A percentile compares a stretch with the other conserved stretches of the same genome.
Evolutionary conservation across 2,888 invertebrate genomes (phyloP).

Genomic region (Matsumyia berberina): DNA sequence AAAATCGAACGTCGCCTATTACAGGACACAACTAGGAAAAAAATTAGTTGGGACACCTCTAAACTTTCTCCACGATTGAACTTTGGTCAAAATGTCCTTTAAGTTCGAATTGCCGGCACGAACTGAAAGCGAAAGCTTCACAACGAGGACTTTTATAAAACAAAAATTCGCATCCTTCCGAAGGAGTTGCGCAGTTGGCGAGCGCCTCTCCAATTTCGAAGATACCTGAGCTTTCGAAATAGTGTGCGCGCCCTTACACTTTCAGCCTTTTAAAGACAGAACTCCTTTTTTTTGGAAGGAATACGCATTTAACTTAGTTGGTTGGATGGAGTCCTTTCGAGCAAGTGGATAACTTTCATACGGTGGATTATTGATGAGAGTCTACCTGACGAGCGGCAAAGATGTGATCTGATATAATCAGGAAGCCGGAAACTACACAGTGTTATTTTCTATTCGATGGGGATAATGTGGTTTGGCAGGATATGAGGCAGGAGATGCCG

Average conservation of each 20-base stretch:
- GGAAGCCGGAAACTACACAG: slow-evolving; percentile 57
- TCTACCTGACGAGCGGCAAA: slow-evolving; percentile 56
- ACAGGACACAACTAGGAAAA: not conserved
- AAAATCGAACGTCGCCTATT: slow-evolving; percentile 13
- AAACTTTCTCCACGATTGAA: slow-evolving; percentile 8
- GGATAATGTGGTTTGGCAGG: slow-evolving; percentile 23
- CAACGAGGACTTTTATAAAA: slow-evolving; percentile 61
- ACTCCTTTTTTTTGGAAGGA: slow-evolving; percentile 8
- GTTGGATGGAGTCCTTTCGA: slow-evolving; percentile 54
- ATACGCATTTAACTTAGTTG: slow-evolving; percentile 74
- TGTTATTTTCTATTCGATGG: slow-evolving; percentile 30
- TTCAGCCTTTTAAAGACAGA: not conserved
- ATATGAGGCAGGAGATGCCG: slow-evolving; percentile 40
- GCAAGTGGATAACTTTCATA: slow-evolving; percentile 43
- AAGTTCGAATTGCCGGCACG: slow-evolving; percentile 74
- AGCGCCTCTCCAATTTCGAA: slow-evolving; percentile 42
- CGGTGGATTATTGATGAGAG: slow-evolving; percentile 50
- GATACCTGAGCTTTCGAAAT: slow-evolving; percentile 54
- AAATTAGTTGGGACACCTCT: not conserved
- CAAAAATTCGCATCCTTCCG: slow-evolving; percentile 26
- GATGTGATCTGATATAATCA: slow-evolving; percentile 57
- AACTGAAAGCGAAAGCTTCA: slow-evolving; percentile 74
- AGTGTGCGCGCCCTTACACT: too few species aligned
- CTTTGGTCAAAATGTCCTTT: too few species aligned
- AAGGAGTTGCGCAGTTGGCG: slow-evolving; percentile 59